phyloP scores from a whole-genome alignment of 2,113 vertebrate species.

The Tragelaphus buxtoni region DNA sequence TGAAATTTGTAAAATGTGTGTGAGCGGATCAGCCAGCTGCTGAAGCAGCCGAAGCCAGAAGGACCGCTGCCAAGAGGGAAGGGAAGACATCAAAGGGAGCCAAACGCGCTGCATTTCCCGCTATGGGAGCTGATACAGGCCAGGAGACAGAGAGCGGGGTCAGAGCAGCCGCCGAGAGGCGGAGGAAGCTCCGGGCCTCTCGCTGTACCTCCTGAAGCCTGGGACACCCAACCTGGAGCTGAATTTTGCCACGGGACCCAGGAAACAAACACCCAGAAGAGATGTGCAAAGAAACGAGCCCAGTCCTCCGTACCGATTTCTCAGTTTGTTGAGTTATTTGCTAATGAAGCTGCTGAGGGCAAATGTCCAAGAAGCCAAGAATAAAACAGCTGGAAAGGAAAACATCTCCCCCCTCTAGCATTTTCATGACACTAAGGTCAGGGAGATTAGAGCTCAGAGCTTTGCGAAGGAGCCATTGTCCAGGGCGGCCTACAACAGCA shows the following conservation, averaged over 20 bases:
- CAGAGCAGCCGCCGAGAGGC: neutral
- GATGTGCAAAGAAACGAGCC: neutral
- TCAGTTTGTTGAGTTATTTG: neutral
- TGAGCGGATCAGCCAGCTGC: neutral
- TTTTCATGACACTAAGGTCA: neutral
- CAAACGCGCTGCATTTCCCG: rapidly evolving
- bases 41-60: neutral
- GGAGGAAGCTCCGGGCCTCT: too few species aligned
- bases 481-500: neutral
- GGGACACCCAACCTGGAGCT: neutral
- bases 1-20: neutral
- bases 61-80: neutral
- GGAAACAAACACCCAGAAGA: neutral
- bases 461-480: neutral
- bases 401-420: neutral
- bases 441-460: neutral
- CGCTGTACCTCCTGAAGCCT: neutral
- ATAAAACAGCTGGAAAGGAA: neutral
- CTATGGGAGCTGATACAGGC: rapidly evolving
- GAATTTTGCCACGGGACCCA: neutral
- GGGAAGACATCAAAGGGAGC: rapidly evolving
- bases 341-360: neutral
- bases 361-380: neutral
- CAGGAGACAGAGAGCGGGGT: neutral
- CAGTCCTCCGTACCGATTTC: neutral